phyloP scores from a whole-genome alignment of 1,140 invertebrate genomes.

The Bombyx mandarina region DNA sequence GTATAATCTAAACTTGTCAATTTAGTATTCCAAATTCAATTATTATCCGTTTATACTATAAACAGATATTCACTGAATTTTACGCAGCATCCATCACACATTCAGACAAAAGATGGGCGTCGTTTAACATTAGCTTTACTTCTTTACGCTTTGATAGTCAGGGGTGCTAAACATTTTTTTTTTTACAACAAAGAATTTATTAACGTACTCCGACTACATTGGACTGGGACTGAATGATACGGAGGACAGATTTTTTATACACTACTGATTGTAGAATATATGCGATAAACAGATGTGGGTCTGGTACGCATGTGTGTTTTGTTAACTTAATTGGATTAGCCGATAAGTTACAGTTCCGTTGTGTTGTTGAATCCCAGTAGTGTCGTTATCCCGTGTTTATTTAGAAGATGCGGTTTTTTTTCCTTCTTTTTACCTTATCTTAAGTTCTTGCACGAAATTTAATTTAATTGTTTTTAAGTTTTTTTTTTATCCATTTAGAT shows the following conservation, averaged over 20 bases:
- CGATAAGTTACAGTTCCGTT: conserved; percentile 45
- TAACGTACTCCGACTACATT: conserved; percentile 25
- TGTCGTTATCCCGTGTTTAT: conserved; percentile 23
- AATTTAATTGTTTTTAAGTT: too few species aligned
- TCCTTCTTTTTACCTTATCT: background rate
- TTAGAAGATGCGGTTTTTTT: conserved; percentile 22
- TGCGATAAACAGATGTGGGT: conserved; percentile 46
- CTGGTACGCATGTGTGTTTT: conserved; percentile 58
- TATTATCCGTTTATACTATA: too few species aligned
- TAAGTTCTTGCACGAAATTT: too few species aligned
- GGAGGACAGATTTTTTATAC: conserved; percentile 29
- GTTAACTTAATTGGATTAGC: conserved; percentile 56
- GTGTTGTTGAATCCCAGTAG: conserved; percentile 21
- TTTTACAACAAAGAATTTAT: conserved; percentile 43
- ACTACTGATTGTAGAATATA: conserved; percentile 51
- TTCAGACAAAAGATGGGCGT: conserved; percentile 67
- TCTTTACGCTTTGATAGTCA: conserved; percentile 68
- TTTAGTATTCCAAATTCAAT: conserved; percentile 19
- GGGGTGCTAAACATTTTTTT: conserved; percentile 35
- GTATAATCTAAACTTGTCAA: too few species aligned
- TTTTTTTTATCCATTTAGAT: too few species aligned
- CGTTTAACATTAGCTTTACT: conserved; percentile 70
- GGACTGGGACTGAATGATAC: conserved; percentile 25
- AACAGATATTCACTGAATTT: conserved; percentile 34
- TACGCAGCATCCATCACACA: conserved; percentile 62